Evolutionary conservation across 37 sponge, comb jelly and placozoan species (phyloP), one percentile per base, ranked within the genome.

Genomic region (Beroe ovata): DNA sequence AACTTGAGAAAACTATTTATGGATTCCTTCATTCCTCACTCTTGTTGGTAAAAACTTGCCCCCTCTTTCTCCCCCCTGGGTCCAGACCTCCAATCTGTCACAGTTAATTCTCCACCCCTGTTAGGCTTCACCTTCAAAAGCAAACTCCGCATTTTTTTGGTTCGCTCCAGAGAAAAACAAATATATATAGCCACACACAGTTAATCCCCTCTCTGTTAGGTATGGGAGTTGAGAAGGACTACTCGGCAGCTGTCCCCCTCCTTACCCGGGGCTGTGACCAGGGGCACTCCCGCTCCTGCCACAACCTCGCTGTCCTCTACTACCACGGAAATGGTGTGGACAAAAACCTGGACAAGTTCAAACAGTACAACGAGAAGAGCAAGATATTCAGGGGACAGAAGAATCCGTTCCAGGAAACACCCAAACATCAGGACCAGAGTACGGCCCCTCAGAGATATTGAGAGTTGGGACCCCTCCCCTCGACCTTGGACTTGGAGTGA

Each of bases 261-360:
- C 33, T 77, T 0, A 54, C 26, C 8, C 41, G 11, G 28, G 84
- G 84, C 1, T 77, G 84, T 36, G 21, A 8, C 23, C 84, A 8
- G 26, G 84, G 84, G 25, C 84, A 77, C 28, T 21, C 35, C 54
- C 41, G 84, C 1, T 77, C 84, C 16, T 77, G 84, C 25, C 84
- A 77, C 54, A 77, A 77, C 54, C 84, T 77, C 23, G 84, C 36
- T 25, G 84, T 77, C 11, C 47, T 77, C 16, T 77, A 77, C 28
- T 77, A 77, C 84, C 84, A 77, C 22, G 84, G 84, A 6, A 14
- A 77, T 2, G 84, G 84, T 8, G 84, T 77, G 47, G 84, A 77
- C 23, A 77, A 77, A 26, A 29, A 77, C 33, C 84, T 77, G n/a
- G 22, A 77, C 84, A 77, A 77, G 84, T 77, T 77, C 38, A 77